A percentile compares a stretch with the other conserved stretches of the same genome.
These are phyloP conservation scores for Sinotaia quadrata DNA, from an alignment of 2,888 invertebrate species.

Conservation along the genomic window DNA sequence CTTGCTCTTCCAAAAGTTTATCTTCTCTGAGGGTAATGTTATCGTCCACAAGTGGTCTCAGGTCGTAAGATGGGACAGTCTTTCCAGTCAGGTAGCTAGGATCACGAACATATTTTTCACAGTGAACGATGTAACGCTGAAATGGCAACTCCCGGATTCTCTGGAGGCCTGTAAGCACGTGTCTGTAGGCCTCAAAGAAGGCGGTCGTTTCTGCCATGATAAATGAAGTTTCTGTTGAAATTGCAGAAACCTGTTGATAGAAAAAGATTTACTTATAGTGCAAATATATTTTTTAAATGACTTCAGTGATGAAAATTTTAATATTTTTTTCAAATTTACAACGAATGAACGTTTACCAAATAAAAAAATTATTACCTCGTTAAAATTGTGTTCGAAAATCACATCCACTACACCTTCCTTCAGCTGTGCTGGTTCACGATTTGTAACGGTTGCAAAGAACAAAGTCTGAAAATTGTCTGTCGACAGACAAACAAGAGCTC, in stretches of 20 bases:
- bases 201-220: slow-evolving; percentile 84
- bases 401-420: slow-evolving; percentile 56
- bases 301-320: not conserved
- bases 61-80: slow-evolving; percentile 35
- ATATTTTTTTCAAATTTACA: not conserved
- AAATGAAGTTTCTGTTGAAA: slow-evolving; percentile 33
- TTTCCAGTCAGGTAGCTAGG: slow-evolving; percentile 3
- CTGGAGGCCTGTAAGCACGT: slow-evolving; percentile 81
- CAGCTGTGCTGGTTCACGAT: slow-evolving; percentile 54
- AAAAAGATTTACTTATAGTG: no score
- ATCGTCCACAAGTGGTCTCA: slow-evolving; percentile 47
- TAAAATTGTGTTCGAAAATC: slow-evolving; percentile 44
- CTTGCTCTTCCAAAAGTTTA: slow-evolving; percentile 22
- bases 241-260: slow-evolving; percentile 14
- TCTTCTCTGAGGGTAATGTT: slow-evolving; percentile 35
- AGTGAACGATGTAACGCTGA: slow-evolving; percentile 52
- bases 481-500: slow-evolving; percentile 84
- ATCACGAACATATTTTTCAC: slow-evolving; percentile 40
- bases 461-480: slow-evolving; percentile 80
- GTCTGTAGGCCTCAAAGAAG: slow-evolving; percentile 87
- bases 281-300: no score
- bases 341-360: not conserved
- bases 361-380: slow-evolving; percentile 14
- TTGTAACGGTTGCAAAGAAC: slow-evolving; percentile 78
- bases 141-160: slow-evolving; percentile 70